A percentile compares a stretch with the other conserved stretches of the same genome.
Evolutionary conservation across 2,113 vertebrate species (phyloP).

Genomic region (Epinephelus fuscoguttatus): DNA sequence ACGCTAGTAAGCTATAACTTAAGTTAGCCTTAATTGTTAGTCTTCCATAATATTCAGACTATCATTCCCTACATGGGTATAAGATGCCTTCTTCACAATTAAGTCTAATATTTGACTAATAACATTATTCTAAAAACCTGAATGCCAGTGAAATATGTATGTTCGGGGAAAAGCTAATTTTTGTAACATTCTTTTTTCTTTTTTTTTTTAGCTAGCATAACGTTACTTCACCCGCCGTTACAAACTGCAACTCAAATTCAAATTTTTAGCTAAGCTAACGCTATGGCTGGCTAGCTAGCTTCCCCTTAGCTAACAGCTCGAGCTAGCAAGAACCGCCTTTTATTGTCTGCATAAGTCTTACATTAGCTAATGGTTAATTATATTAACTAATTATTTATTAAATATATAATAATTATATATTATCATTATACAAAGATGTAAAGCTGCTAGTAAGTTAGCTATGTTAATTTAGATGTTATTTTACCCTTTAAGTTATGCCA

Average conservation of each 20-base stretch:
- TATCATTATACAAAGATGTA: not conserved
- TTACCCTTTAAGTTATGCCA: not conserved
- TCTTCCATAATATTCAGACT: no score
- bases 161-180: not conserved
- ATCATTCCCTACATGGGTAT: not conserved
- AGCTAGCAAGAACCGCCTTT: not conserved
- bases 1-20: not conserved
- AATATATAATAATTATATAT: no score
- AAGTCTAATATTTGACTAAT: not conserved
- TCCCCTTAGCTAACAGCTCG: not conserved
- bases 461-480: not conserved
- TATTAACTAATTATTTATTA: not conserved
- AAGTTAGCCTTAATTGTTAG: no score
- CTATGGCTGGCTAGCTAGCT: not conserved
- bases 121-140: not conserved
- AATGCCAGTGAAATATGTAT: not conserved
- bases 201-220: no score
- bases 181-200: fast-evolving
- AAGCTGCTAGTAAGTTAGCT: not conserved
- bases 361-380: not conserved
- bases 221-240: not conserved
- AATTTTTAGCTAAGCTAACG: not conserved
- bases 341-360: not conserved
- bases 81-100: not conserved
- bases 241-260: not conserved